A percentile compares a stretch with the other conserved stretches of the same genome.
Conservation (phyloP, 2,113 vertebrate genomes). For the zebrafish (Danio rerio) region DNA sequence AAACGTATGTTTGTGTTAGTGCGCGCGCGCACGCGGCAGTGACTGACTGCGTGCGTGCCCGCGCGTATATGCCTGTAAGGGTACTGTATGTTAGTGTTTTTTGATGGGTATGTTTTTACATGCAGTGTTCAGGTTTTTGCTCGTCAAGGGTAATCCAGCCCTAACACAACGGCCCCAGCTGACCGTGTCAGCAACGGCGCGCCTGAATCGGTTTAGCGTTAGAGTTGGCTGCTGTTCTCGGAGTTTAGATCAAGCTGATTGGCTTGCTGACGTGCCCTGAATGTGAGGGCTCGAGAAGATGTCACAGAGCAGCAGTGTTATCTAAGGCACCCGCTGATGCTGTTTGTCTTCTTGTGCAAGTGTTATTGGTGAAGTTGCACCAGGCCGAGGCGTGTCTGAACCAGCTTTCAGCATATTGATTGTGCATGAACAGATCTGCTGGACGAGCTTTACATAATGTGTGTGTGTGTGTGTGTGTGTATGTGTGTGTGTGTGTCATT, state of each 20-base stretch:
- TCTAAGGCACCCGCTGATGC: background rate
- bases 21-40: slow-evolving; percentile 10
- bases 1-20: slow-evolving; percentile 40
- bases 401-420: background rate
- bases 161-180: slow-evolving; percentile 68
- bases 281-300: slow-evolving; percentile 29
- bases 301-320: slow-evolving; percentile 9
- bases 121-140: slow-evolving; percentile 67
- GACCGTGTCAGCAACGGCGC: slow-evolving; percentile 68
- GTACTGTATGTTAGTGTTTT: slow-evolving; percentile 17
- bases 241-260: slow-evolving; percentile 48
- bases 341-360: background rate
- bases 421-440: background rate
- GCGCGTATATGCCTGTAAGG: background rate
- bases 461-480: slow-evolving; percentile 64
- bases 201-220: slow-evolving; percentile 69
- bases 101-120: slow-evolving; percentile 62
- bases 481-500: slow-evolving; percentile 60
- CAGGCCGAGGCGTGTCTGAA: slow-evolving; percentile 3
- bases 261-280: slow-evolving; percentile 28
- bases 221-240: slow-evolving; percentile 50
- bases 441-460: slow-evolving; percentile 37
- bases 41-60: slow-evolving; percentile 1
- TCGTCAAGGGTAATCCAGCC: slow-evolving; percentile 75
- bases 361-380: background rate